Evolutionary conservation across 2,888 invertebrate species (phyloP), one percentile per base, ranked within the genome.

Genomic region (Philereme vetulata): DNA sequence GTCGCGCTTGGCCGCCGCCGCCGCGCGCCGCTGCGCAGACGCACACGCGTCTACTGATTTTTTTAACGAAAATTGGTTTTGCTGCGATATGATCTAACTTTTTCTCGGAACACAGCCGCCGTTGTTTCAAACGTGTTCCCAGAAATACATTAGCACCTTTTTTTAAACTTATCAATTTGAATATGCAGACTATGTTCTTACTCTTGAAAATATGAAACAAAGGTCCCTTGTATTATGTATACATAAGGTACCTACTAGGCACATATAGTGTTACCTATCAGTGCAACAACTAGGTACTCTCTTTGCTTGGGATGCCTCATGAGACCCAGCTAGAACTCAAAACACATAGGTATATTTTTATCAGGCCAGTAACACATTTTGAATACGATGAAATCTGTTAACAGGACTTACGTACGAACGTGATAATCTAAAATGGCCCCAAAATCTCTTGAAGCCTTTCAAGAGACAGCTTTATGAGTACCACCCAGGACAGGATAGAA

Each of bases 1-100:
- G 91, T 84, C 84, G 80, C 88, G 91, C 85, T 81, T 82, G 84
- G 88, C 78, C 80, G 77, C 81, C 71, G 73, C 69, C 66, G 78
- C 75, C 74, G 70, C 78, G 71, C 72, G 74, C 71, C 71, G 79
- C 74, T 74, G 70, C 78, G 70, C 71, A 71, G 62, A 62, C 70
- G 69, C 74, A 74, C 78, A 71, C 77, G 71, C 72, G 66, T 72
- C 74, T 66, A 76, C 78, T 75, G 79, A 79, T 81, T 83, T 82
- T 78, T 78, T 78, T 66, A 56, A 66, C 59, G 62, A 72, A 76
- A 76, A 74, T 78, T 78, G 71, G 73, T 73, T 73, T 75, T 70
- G 68, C 69, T 65, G 71, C 70, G 71, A 74, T 74, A 71, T 44
- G 55, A 67, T 64, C 63, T 56, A 47, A 64, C 50, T 51, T 64